phyloP scores from a whole-genome alignment of 2,888 invertebrate genomes.

The Dermolepida albohirtum region DNA sequence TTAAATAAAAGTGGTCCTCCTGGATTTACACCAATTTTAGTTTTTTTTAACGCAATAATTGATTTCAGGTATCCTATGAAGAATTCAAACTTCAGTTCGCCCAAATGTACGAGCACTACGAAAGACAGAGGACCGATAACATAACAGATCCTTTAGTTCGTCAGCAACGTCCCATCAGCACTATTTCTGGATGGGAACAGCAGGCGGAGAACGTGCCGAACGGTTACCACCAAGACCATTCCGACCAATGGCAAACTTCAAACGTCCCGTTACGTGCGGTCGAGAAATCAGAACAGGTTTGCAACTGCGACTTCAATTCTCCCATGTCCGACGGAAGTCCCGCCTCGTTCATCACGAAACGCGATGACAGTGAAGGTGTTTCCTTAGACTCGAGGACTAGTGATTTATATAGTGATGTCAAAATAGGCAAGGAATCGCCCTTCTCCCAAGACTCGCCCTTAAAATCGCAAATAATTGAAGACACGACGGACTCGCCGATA shows the following conservation, averaged over 20 bases:
- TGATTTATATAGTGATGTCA: constrained; percentile 73
- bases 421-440: constrained; percentile 71
- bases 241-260: constrained; percentile 59
- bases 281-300: constrained; percentile 61
- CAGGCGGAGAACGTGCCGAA: constrained; percentile 65
- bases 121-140: constrained; percentile 92
- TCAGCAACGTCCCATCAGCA: constrained; percentile 93
- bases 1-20: no score
- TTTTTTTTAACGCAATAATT: constrained; percentile 3
- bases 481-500: constrained; percentile 57
- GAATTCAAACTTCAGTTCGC: constrained; percentile 98
- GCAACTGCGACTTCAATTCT: constrained; percentile 66
- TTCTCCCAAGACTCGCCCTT: constrained; percentile 65
- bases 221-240: constrained; percentile 59
- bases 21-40: no score
- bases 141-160: constrained; percentile 95
- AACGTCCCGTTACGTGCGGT: constrained; percentile 56
- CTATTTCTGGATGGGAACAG: constrained; percentile 95
- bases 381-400: constrained; percentile 69
- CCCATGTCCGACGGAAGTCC: constrained; percentile 67
- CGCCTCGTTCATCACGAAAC: constrained; percentile 63
- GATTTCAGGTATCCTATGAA: constrained; percentile 90
- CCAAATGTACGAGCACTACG: constrained; percentile 97
- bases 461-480: constrained; percentile 59
- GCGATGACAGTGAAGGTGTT: constrained; percentile 67